Evolutionary conservation across 2,888 invertebrate species (phyloP), one percentile per base, ranked within the genome.

Genomic region (Darwinula stevensoni): DNA sequence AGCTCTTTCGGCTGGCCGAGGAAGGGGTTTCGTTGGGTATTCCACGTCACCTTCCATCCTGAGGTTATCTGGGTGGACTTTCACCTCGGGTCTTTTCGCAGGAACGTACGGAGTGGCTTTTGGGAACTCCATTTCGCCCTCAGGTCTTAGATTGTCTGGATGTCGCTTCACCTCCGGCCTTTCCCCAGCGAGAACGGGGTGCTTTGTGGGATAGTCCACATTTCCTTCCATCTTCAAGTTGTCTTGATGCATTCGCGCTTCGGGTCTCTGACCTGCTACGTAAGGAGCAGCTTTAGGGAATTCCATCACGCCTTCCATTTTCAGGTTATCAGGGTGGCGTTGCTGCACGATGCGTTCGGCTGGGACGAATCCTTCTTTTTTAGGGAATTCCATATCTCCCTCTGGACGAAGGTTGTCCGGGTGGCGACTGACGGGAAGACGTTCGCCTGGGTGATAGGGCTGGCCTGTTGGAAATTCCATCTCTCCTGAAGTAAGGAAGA

Each of bases 361-460:
- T n/a, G 6, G 6, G 6, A 22, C 22, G 9, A 22, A n/a, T 22
- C n/a, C 22, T n/a, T 9, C n/a, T 22, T 6, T 22, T 6, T 6
- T 22, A 6, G 6, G 22, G 22, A 22, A 67, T 26, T 59, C 60
- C 48, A 66, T 66, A 44, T 62, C 60, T 41, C 49, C 49, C 31
- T 44, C 44, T 4, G 43, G 40, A 13, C 37, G 40, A 15, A 47
- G 37, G 35, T 47, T 47, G 31, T 47, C 46, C 15, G 36, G 30
- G 27, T 39, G 36, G n/a, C n/a, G 22, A 6, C 6, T n/a, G 9
- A 9, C 9, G 22, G 6, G 22, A 22, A n/a, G n/a, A 6, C 22
- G 6, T 6, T 22, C n/a, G 22, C 22, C n/a, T 22, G 22, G 22
- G 22, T 6, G 6, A n/a, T n/a, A 6, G n/a, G 22, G n/a, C 6